phyloP scores from a whole-genome alignment of 2,888 invertebrate species.

The Cyclophora albipunctata region DNA sequence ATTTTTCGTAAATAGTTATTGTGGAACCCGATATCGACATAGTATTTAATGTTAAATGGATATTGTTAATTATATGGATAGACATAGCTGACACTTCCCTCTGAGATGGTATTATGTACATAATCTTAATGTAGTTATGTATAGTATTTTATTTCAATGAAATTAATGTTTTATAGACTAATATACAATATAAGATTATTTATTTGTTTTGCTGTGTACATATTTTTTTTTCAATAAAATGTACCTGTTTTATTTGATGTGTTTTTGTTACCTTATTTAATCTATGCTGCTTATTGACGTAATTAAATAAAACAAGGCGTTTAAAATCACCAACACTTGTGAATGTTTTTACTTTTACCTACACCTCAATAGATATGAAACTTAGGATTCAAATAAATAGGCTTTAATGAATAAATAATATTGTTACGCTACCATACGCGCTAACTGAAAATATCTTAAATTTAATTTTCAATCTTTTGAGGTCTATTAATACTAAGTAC shows the following conservation, averaged over 20 bases:
- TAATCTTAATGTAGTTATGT: constrained; percentile 67
- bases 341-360: too few relatives aligned
- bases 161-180: constrained; percentile 76
- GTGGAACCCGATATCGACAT: constrained; percentile 63
- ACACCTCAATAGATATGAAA: too few relatives aligned
- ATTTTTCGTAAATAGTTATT: constrained; percentile 57
- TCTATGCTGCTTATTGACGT: background rate
- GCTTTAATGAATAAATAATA: too few relatives aligned
- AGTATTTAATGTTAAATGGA: constrained; percentile 67
- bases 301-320: too few relatives aligned
- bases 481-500: too few relatives aligned
- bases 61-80: constrained; percentile 67
- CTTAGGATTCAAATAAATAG: too few relatives aligned
- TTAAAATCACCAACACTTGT: too few relatives aligned
- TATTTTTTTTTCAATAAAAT: constrained; percentile 74
- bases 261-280: constrained; percentile 13
- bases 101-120: constrained; percentile 73
- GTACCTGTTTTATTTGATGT: constrained; percentile 71
- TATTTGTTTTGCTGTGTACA: constrained; percentile 76
- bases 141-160: constrained; percentile 75
- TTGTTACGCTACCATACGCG: too few relatives aligned
- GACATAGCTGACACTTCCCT: constrained; percentile 51
- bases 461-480: too few relatives aligned
- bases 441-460: too few relatives aligned
- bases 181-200: constrained; percentile 76